Evolutionary conservation across 2,888 invertebrate species (phyloP), one percentile per base, ranked within the genome.

Genomic region (Uloborus plumipes): DNA sequence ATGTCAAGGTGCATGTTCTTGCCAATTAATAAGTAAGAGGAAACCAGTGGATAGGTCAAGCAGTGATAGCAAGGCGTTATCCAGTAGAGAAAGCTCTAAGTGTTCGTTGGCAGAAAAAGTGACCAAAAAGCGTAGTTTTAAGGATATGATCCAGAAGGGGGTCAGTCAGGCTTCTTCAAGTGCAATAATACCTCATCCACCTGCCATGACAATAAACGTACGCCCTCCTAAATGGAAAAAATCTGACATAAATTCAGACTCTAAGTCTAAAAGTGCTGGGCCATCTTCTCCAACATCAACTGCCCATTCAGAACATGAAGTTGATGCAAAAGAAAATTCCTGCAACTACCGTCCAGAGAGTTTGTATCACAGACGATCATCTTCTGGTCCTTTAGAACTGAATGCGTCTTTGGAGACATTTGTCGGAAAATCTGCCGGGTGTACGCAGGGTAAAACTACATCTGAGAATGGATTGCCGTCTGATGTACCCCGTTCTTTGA

Each of bases 1-100:
- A 7, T 85, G 83, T 47, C 82, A 83, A 39, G 84, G 84, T 3
- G 84, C 84, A 2, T 85, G 84, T 66, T 85, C 84, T 0, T 85
- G 84, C 20, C 71, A 78, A 20, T 31, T 77, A n/a, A 71, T 76
- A 31, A 66, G 65, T 13, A 75, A 70, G 22, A 58, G 59, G 22
- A 65, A 53, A 16, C 64, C 62, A 39, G 50, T 75, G 0, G 55
- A 67, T 20, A 49, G 70, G 7, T 69, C 64, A 20, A 64, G 67
- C 31, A 69, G 74, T 31, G 75, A 81, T 11, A 65, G 71, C n/a
- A 72, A 58, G 47, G 58, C 47, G 9, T 14, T 51, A 20, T 39
- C 18, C 14, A n/a, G 20, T 16, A 71, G 20, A 14, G 47, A 26
- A 20, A 53, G 14, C 4, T 39, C 61, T 0, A 39, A 50, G 14